Percentiles rank a stretch among this genome's conserved stretches.
Conservation (phyloP, 1,140 invertebrate genomes). For the Trinorchestia longiramus region DNA sequence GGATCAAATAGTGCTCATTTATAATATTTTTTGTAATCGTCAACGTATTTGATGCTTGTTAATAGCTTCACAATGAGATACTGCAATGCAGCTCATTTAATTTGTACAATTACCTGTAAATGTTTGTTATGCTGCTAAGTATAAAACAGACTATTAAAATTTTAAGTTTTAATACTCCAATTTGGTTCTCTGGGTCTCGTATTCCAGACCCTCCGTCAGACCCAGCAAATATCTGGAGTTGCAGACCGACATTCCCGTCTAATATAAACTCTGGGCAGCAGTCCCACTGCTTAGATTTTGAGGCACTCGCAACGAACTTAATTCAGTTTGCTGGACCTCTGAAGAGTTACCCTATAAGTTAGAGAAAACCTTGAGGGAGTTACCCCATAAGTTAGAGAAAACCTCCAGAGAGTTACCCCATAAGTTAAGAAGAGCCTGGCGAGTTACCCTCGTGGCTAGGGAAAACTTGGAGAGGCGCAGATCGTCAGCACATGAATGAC, state of each 20-base stretch:
- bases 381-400: constrained; percentile 44
- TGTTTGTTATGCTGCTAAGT: too few relatives aligned
- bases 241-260: not conserved
- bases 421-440: not conserved
- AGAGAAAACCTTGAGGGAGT: constrained; percentile 32
- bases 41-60: too few relatives aligned
- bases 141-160: too few relatives aligned
- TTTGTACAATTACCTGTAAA: too few relatives aligned
- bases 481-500: constrained; percentile 10
- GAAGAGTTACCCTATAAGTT: constrained; percentile 50
- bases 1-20: too few relatives aligned
- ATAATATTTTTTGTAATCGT: too few relatives aligned
- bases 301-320: not conserved
- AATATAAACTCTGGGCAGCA: not conserved
- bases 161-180: not conserved
- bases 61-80: too few relatives aligned
- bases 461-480: not conserved
- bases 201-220: not conserved
- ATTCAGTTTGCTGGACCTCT: constrained; percentile 38
- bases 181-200: not conserved
- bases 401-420: constrained; percentile 13
- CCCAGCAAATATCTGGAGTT: not conserved
- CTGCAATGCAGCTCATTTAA: too few relatives aligned
- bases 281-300: constrained; percentile 14
- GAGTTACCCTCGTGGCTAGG: not conserved